Base-by-base conservation (phyloP, 2,888 invertebrate genomes). In the Platerodrilus igneus region DNA sequence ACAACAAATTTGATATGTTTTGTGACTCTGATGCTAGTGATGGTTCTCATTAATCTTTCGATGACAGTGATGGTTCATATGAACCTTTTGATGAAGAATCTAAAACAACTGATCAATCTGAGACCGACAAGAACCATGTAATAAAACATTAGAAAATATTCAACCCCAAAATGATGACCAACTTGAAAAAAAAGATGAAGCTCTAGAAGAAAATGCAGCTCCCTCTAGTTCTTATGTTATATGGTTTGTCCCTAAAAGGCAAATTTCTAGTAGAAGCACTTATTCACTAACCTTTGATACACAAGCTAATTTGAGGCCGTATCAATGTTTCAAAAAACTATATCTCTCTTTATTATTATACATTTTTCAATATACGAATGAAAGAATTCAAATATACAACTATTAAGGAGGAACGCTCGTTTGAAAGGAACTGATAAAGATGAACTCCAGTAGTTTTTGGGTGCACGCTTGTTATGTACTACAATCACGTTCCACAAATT, bases 401-500 rank as follows among this genome's bases (percentile, higher is more conserved):
- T 4, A 33, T n/a, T 6, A 6, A 33, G 18, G 11, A 15, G 13
- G 4, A 23, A 23, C 3, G 11, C 3, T 4, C 22, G 23, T n/a
- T 18, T 22, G 22, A 38, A 38, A 33, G 26, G 20, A 26, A 38
- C 38, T 13, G 34, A 30, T 29, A n/a, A 20, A 35, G 40, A 30
- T 9, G 35, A 41, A 41, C 17, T 41, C 13, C n/a, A n/a, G n/a
- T 35, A 35, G 27, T 31, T 16, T 4, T 41, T 14, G n/a, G n/a
- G n/a, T n/a, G n/a, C n/a, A 41, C 36, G 36, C 31, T 41, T 2
- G 20, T 41, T 11, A 41, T 37, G 41, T 41, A 20, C 6, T 32
- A 36, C 21, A 41, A 41, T 27, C 36, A 36, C 31, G 41, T 41
- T 37, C 36, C 37, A 4, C 20, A 23, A 20, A 7, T 41, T n/a